Evolutionary conservation across 2,113 vertebrate genomes (phyloP).

Genomic region (Leptocoma aspasia): DNA sequence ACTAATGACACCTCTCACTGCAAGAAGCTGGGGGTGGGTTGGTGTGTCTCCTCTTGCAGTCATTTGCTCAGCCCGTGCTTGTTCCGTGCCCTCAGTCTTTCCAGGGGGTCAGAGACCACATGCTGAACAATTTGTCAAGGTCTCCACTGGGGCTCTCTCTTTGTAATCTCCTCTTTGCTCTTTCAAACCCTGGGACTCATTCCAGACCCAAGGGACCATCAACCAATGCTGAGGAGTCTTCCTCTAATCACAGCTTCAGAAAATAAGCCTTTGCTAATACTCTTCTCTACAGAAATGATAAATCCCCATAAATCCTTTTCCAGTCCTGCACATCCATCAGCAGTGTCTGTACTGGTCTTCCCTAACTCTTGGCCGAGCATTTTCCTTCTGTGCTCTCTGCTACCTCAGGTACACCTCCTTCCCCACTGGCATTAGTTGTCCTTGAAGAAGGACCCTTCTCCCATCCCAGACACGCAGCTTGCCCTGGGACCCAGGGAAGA

Average conservation of each 20-base stretch:
- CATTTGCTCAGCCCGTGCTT: background rate
- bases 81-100: background rate
- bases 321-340: background rate
- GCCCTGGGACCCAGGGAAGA: background rate
- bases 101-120: background rate
- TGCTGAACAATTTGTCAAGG: background rate
- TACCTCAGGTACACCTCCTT: background rate
- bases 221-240: background rate
- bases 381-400: background rate
- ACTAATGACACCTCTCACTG: background rate
- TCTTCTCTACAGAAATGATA: background rate
- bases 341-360: background rate
- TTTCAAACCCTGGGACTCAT: background rate
- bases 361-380: background rate
- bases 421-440: background rate
- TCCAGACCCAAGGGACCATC: background rate
- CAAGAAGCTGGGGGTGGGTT: background rate
- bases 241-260: slow-evolving; percentile 1
- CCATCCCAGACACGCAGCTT: background rate
- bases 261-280: background rate
- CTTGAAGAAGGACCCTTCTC: background rate
- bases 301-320: background rate
- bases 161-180: background rate
- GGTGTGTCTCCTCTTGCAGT: background rate
- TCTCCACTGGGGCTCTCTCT: background rate